Evolutionary conservation across 2,888 invertebrate genomes (phyloP).

Genomic region (Clusia tigrina): DNA sequence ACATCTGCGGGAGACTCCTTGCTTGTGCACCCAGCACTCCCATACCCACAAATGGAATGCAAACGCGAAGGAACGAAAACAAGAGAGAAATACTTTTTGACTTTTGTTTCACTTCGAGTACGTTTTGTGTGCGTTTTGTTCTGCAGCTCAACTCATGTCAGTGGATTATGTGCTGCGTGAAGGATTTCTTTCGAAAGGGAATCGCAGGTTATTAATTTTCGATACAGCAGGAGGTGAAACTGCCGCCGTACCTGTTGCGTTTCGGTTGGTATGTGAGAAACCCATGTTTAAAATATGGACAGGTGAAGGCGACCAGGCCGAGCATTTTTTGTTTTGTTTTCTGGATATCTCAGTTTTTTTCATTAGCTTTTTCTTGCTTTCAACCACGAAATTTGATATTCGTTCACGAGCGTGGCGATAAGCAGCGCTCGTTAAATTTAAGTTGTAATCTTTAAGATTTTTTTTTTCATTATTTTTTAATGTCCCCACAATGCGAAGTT

Average conservation of each 20-base stretch:
- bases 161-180: constrained; percentile 4
- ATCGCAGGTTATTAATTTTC: constrained; percentile 11
- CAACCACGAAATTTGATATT: constrained; percentile 18
- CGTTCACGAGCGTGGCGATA: constrained; percentile 13
- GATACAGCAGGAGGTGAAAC: constrained; percentile 16
- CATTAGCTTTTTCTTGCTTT: too few relatives aligned
- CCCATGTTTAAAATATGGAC: constrained; percentile 2
- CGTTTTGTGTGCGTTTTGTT: constrained; percentile 11
- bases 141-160: constrained; percentile 1
- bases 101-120: constrained; percentile 18
- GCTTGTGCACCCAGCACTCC: background rate
- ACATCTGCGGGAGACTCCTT: constrained; percentile 16
- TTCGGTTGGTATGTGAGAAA: constrained; percentile 2
- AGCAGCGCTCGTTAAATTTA: constrained; percentile 13
- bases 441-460: constrained; percentile 18
- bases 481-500: background rate
- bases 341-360: too few relatives aligned
- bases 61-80: too few relatives aligned
- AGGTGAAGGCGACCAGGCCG: background rate
- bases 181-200: constrained; percentile 20
- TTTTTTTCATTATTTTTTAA: background rate
- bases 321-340: too few relatives aligned
- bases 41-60: background rate
- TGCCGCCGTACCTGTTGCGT: background rate
- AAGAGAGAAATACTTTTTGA: constrained; percentile 7